Base-by-base conservation (phyloP, 2,888 invertebrate genomes). In the Steromphala cineraria region DNA sequence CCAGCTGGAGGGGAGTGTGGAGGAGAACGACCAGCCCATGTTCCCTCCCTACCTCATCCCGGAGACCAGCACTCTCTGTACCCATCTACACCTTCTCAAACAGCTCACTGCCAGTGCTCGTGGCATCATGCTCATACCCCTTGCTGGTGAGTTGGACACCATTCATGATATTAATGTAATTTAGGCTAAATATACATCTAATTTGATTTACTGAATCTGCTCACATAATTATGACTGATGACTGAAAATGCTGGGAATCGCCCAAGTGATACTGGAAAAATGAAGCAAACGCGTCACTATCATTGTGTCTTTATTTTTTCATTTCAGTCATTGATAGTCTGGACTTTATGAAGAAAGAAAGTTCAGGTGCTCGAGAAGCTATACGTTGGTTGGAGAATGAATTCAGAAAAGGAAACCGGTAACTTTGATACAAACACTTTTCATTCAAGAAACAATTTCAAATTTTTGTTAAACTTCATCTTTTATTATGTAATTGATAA, bases 321-420 rank as follows among this genome's bases (percentile, higher is more conserved):
- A 80, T 53, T 80, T 15, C 94, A 98, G 98, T 98, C 85, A 95
- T 98, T 81, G 97, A 97, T 89, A 96, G 97, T 84, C 94, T 98
- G 92, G 98, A 98, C 93, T 96, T 97, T 89, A 94, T 97, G 89
- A 98, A 98, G 94, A 96, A 97, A 82, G 96, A 96, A 86, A 96
- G 96, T 89, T 95, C 96, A 85, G 95, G 96, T 84, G 98, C 98
- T 0, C 95, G 98, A 78, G 97, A 98, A 92, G 97, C 97, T 3
- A 98, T 98, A 82, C 96, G 98, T 86, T 98, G 98, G 98, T 94
- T 98, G 85, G 98, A 98, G 94, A 94, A 95, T 53, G 97, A 98
- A 92, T 95, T 98, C 85, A 96, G 96, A 87, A 96, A 96, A 84
- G 98, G 98, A 15, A 97, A 97, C 88, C 95, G 98, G 85, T 98